Percentiles rank a stretch among this genome's conserved stretches.
phyloP scores from a whole-genome alignment of 2,113 vertebrate species.

The Nothocercus julius region DNA sequence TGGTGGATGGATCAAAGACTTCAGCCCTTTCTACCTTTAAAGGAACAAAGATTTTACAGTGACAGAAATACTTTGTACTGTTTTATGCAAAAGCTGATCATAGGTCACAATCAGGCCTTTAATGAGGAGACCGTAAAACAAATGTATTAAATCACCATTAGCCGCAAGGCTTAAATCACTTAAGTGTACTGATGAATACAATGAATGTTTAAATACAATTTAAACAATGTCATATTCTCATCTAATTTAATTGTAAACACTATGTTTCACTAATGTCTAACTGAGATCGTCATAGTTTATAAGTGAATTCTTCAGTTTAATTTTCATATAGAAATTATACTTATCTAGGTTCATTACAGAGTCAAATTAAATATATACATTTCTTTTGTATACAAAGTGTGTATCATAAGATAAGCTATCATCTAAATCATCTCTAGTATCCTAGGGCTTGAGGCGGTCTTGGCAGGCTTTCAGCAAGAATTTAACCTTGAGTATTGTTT shows the following conservation, averaged over 20 bases:
- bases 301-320: background rate
- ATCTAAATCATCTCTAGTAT: background rate
- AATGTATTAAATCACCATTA: background rate
- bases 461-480: background rate
- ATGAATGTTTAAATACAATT: background rate
- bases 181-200: background rate
- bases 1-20: background rate
- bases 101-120: background rate
- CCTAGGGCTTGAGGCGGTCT: background rate
- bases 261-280: fast-evolving
- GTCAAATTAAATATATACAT: background rate
- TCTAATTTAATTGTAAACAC: background rate
- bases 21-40: background rate
- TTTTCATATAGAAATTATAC: background rate
- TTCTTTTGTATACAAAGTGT: background rate
- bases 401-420: background rate
- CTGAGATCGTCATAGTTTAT: background rate
- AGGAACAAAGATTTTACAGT: background rate
- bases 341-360: background rate
- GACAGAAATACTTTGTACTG: background rate
- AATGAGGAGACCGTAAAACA: background rate
- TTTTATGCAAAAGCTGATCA: background rate
- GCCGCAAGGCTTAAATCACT: background rate
- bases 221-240: background rate
- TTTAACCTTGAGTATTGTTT: background rate